Evolutionary conservation across 1,140 invertebrate species (phyloP).

Genomic region (Cherax quadricarinatus): DNA sequence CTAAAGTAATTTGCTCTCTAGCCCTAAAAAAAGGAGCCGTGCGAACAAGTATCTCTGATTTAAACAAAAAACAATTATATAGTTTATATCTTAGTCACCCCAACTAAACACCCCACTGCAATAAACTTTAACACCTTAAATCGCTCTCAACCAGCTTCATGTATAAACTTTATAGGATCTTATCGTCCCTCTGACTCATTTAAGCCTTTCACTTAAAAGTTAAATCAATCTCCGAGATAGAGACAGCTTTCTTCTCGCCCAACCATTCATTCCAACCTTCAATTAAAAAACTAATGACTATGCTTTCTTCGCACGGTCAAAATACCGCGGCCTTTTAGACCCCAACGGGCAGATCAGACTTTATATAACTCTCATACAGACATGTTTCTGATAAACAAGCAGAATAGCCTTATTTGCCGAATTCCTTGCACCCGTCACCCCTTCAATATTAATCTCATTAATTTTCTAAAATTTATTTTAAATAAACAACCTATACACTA

Average conservation of each 20-base stretch:
- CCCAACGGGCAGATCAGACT: conserved; percentile 15
- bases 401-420: neutral
- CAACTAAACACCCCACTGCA: conserved; percentile 15
- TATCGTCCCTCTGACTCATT: conserved; percentile 81
- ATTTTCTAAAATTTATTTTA: too few relatives aligned
- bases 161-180: conserved; percentile 82
- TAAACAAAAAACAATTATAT: neutral
- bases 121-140: conserved; percentile 52
- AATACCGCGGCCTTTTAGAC: conserved; percentile 36
- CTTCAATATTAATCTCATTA: too few relatives aligned
- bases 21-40: conserved; percentile 75
- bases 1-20: conserved; percentile 83
- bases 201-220: conserved; percentile 76
- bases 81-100: conserved; percentile 36
- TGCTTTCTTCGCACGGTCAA: conserved; percentile 44
- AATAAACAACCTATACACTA: too few relatives aligned
- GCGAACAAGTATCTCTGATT: conserved; percentile 75
- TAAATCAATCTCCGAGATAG: conserved; percentile 11
- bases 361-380: conserved; percentile 19
- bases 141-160: conserved; percentile 75
- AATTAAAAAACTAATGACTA: conserved; percentile 49
- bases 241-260: too few relatives aligned
- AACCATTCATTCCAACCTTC: conserved; percentile 46
- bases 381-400: conserved; percentile 39
- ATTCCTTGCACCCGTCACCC: too few relatives aligned